Percentiles rank a stretch among this genome's conserved stretches.
Evolutionary conservation across 1,140 invertebrate genomes (phyloP).

Genomic region (Drosophila takahashii): DNA sequence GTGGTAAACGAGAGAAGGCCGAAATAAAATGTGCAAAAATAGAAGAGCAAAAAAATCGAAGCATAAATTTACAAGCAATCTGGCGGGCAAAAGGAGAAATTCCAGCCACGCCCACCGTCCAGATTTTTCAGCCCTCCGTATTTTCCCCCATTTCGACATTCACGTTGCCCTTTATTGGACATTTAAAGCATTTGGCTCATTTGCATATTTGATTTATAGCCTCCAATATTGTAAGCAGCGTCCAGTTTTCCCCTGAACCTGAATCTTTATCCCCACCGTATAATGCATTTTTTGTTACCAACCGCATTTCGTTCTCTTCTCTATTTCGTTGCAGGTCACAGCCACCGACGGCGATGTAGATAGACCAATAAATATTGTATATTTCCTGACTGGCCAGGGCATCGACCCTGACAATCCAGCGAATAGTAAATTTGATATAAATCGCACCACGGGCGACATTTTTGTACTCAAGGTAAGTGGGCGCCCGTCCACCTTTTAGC

Average conservation of each 20-base stretch:
- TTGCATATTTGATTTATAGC: constrained; percentile 82
- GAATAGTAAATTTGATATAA: constrained; percentile 90
- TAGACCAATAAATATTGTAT: constrained; percentile 89
- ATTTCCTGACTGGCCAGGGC: constrained; percentile 90
- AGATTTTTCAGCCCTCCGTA: constrained; percentile 32
- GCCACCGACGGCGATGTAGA: constrained; percentile 89
- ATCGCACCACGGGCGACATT: constrained; percentile 88
- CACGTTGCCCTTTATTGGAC: constrained; percentile 71
- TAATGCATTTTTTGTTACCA: constrained; percentile 50
- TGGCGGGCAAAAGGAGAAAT: constrained; percentile 37
- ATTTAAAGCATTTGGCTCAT: constrained; percentile 81
- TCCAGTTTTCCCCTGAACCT: constrained; percentile 29
- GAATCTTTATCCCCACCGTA: constrained; percentile 2
- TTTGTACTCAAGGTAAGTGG: constrained; percentile 87
- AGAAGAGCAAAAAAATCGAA: constrained; percentile 64
- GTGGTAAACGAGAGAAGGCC: constrained; percentile 7
- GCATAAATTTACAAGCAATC: constrained; percentile 81
- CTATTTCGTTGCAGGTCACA: constrained; percentile 82
- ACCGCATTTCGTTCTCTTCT: constrained; percentile 76
- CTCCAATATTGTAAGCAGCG: constrained; percentile 66
- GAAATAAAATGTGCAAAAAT: constrained; percentile 26
- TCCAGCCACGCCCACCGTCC: constrained; percentile 38
- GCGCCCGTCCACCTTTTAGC: neutral
- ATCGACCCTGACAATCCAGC: constrained; percentile 88
- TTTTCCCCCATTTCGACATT: constrained; percentile 26